Evolutionary conservation across 2,797 vertebrate genomes (phyloP).

Genomic region (Zonotrichia albicollis): DNA sequence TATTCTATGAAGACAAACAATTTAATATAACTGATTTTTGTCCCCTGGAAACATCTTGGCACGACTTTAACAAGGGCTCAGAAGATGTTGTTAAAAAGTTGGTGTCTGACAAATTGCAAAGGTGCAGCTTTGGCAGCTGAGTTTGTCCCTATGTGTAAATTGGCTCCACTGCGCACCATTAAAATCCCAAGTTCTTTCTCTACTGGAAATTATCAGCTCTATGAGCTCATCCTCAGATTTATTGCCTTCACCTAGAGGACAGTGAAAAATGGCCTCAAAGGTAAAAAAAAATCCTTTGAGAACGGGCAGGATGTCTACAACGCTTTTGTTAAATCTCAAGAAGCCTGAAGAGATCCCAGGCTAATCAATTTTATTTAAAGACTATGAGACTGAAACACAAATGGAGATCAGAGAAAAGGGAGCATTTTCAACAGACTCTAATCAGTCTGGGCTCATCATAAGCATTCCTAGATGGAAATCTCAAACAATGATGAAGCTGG

Average conservation of each 20-base stretch:
- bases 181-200: not conserved
- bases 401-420: not conserved
- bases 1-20: not conserved
- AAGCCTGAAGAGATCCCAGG: not conserved
- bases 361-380: not conserved
- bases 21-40: not conserved
- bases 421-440: not conserved
- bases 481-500: not conserved
- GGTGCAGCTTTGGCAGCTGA: not conserved
- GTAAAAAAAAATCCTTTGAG: not conserved
- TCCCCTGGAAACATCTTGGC: not conserved
- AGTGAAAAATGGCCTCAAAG: not conserved
- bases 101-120: not conserved
- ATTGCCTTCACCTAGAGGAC: not conserved
- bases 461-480: not conserved
- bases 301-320: not conserved
- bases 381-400: not conserved
- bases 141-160: constrained; percentile 12
- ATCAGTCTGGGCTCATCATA: not conserved
- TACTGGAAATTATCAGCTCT: constrained; percentile 5
- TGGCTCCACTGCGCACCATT: constrained; percentile 53
- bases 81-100: constrained; percentile 57
- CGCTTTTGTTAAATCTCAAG: not conserved
- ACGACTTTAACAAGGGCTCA: constrained; percentile 42
- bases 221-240: not conserved